Conservation (phyloP, 1,140 invertebrate genomes). For the Drosophila carrolli region DNA sequence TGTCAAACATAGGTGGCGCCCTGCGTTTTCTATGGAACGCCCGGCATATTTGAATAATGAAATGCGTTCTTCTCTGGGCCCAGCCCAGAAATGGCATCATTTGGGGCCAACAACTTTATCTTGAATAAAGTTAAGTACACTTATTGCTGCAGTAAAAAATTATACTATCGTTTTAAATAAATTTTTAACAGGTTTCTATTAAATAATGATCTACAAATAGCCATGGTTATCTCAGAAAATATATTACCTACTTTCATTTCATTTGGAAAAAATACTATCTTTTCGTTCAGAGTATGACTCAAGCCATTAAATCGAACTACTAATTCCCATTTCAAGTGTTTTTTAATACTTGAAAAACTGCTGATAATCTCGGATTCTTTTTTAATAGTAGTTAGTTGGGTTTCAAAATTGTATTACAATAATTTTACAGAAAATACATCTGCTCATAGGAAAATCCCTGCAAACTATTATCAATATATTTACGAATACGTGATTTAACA, state of each 20-base stretch:
- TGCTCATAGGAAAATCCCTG: neutral
- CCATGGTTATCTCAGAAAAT: neutral
- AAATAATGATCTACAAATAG: too few species aligned
- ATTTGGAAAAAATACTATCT: too few species aligned
- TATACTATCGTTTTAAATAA: too few species aligned
- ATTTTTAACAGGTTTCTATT: too few species aligned
- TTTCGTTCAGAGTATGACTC: neutral
- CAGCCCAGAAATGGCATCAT: constrained; percentile 21
- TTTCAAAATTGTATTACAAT: neutral
- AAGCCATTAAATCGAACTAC: neutral
- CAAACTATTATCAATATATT: constrained; percentile 1
- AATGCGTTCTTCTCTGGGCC: neutral
- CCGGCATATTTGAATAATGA: constrained; percentile 7
- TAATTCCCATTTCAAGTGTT: constrained; percentile 3
- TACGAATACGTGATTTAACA: constrained; percentile 12
- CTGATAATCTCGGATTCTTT: constrained; percentile 1
- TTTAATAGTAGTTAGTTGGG: neutral
- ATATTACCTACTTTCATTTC: neutral
- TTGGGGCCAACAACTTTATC: constrained; percentile 1
- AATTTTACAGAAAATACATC: neutral
- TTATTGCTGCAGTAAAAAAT: neutral
- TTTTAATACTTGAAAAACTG: neutral
- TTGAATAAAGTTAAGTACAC: neutral
- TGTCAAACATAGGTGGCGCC: constrained; percentile 49
- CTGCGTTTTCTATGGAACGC: neutral